phyloP scores from a whole-genome alignment of 2,888 invertebrate genomes.

The Alsophila aescularia region DNA sequence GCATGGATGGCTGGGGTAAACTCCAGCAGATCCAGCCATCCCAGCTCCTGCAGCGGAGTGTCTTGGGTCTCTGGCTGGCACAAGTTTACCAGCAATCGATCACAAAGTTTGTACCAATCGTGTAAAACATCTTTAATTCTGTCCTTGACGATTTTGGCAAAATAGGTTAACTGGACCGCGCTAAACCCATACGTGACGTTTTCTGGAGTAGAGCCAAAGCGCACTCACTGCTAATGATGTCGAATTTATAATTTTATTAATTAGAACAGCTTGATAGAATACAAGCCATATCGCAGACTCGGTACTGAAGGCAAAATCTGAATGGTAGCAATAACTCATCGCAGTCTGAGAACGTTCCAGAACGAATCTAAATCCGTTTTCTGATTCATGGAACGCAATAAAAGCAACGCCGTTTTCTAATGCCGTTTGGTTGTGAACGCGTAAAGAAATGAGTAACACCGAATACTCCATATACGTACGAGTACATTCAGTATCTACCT shows the following conservation, averaged over 20 bases:
- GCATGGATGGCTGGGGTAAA: too few relatives aligned
- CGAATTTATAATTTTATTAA: slow-evolving; percentile 62
- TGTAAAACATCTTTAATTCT: slow-evolving; percentile 34
- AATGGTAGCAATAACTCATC: slow-evolving; percentile 46
- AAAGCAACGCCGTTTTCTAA: slow-evolving; percentile 49
- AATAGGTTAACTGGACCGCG: slow-evolving; percentile 69
- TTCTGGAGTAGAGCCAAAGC: slow-evolving; percentile 65
- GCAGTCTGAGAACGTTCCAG: slow-evolving; percentile 57
- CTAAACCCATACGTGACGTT: slow-evolving; percentile 57
- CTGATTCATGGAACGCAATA: slow-evolving; percentile 65
- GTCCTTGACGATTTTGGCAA: slow-evolving; percentile 59
- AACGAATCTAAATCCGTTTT: slow-evolving; percentile 56
- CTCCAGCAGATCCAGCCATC: too few relatives aligned
- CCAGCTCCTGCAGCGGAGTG: too few relatives aligned
- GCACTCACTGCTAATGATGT: slow-evolving; percentile 59
- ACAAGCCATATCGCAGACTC: slow-evolving; percentile 30
- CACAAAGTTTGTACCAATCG: neutral
- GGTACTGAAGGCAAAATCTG: slow-evolving; percentile 38
- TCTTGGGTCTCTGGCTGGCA: too few relatives aligned
- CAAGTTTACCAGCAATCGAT: neutral
- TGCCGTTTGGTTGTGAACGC: slow-evolving; percentile 33
- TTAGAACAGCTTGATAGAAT: slow-evolving; percentile 51
- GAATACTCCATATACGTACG: neutral
- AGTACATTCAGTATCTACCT: neutral
- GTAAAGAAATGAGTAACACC: slow-evolving; percentile 10